These are phyloP conservation scores for Myrmecobius fasciatus DNA, from an alignment of 2,113 vertebrate genomes.

Conservation along the genomic window DNA sequence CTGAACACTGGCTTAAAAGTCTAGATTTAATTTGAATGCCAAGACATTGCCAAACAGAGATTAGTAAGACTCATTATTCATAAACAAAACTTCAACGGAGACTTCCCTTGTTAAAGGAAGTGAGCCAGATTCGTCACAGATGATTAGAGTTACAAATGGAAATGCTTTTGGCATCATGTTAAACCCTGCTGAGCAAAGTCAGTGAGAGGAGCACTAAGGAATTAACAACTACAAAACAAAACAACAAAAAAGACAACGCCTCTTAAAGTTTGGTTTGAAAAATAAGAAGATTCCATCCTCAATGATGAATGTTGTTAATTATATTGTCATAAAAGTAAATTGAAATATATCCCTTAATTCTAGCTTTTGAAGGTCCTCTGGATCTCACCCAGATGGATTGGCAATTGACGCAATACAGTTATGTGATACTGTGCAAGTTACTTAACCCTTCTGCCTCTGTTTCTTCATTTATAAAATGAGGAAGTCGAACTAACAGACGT, in stretches of 20 bases:
- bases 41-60: conserved; percentile 1
- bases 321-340: not conserved
- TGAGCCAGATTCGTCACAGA: conserved; percentile 4
- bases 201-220: not conserved
- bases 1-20: not conserved
- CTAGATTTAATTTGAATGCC: not conserved
- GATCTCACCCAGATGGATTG: not conserved
- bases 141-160: conserved; percentile 5
- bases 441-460: not conserved
- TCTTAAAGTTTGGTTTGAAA: not conserved
- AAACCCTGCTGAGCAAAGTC: conserved; percentile 1
- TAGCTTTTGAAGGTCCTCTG: not conserved
- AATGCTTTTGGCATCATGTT: not conserved
- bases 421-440: not conserved
- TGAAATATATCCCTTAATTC: not conserved
- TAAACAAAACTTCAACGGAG: conserved; percentile 1
- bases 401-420: not conserved
- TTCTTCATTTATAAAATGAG: not conserved
- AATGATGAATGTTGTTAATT: not conserved
- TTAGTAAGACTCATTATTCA: conserved; percentile 6
- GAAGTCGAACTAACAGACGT: not conserved
- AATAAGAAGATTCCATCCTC: not conserved
- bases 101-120: conserved; percentile 4
- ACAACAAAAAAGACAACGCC: not conserved
- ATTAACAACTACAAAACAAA: conserved; percentile 3